Percentiles rank a stretch among this genome's conserved stretches.
These are phyloP conservation scores for Menidia beryllina DNA, from an alignment of 2,113 vertebrate species.

Conservation along the genomic window DNA sequence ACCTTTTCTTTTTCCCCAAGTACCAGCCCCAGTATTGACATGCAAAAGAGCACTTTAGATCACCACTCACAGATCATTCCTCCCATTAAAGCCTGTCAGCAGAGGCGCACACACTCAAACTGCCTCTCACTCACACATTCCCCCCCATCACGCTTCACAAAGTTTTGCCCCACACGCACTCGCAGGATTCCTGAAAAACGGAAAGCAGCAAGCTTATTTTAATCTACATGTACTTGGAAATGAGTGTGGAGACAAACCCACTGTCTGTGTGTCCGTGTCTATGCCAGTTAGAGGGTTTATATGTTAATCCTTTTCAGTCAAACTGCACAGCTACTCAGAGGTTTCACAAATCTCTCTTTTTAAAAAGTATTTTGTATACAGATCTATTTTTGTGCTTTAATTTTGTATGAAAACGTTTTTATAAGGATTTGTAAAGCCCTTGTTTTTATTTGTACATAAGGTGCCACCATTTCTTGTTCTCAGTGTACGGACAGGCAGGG, in stretches of 20 bases:
- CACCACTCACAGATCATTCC: constrained; percentile 47
- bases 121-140: constrained; percentile 49
- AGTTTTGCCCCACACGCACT: constrained; percentile 16
- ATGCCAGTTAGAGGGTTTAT: constrained; percentile 64
- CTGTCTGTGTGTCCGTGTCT: constrained; percentile 36
- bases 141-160: constrained; percentile 18
- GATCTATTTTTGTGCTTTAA: constrained; percentile 73
- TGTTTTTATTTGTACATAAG: constrained; percentile 39
- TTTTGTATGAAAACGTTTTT: constrained; percentile 69
- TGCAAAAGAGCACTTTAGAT: constrained; percentile 26
- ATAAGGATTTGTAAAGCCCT: constrained; percentile 44
- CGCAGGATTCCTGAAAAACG: constrained; percentile 15
- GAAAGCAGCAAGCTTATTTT: constrained; percentile 31
- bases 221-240: constrained; percentile 29
- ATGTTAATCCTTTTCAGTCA: constrained; percentile 49
- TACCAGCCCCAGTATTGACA: constrained; percentile 77
- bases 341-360: constrained; percentile 48
- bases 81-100: constrained; percentile 25
- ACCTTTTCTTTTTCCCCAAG: constrained; percentile 95
- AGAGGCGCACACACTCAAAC: constrained; percentile 3
- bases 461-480: constrained; percentile 30
- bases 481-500: constrained; percentile 43
- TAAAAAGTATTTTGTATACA: constrained; percentile 71
- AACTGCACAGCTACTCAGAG: constrained; percentile 45
- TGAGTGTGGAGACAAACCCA: constrained; percentile 2